A percentile compares a stretch with the other conserved stretches of the same genome.
Evolutionary conservation across 1,140 invertebrate genomes (phyloP).

Genomic region (Micrasema minimum): DNA sequence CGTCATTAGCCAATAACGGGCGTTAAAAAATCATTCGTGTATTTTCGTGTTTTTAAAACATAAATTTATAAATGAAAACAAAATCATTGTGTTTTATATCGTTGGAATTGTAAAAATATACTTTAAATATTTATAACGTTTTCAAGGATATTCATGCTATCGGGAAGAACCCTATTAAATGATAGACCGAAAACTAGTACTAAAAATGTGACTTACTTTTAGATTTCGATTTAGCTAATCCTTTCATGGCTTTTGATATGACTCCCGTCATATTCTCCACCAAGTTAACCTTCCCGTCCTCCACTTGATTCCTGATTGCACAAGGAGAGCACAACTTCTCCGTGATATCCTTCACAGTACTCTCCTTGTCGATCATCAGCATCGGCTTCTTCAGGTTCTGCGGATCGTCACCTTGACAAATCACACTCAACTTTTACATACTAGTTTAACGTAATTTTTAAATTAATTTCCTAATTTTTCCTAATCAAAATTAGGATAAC

Average conservation of each 20-base stretch:
- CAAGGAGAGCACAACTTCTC: slow-evolving; percentile 77
- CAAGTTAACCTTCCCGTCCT: slow-evolving; percentile 64
- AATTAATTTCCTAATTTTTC: too few relatives aligned
- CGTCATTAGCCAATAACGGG: too few relatives aligned
- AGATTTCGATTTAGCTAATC: slow-evolving; percentile 83
- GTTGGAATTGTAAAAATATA: too few relatives aligned
- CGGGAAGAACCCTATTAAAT: too few relatives aligned
- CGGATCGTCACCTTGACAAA: slow-evolving; percentile 43
- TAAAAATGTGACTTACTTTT: slow-evolving; percentile 62
- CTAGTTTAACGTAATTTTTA: background rate
- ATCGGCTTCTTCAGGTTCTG: slow-evolving; percentile 36
- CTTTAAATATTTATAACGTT: too few relatives aligned
- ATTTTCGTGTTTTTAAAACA: too few relatives aligned
- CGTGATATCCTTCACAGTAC: slow-evolving; percentile 85
- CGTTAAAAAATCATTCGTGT: too few relatives aligned
- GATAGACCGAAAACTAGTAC: too few relatives aligned
- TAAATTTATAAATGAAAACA: too few relatives aligned
- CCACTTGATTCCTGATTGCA: slow-evolving; percentile 62
- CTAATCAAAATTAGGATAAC: too few relatives aligned
- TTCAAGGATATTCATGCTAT: too few relatives aligned
- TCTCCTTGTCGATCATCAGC: slow-evolving; percentile 31
- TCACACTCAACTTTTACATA: background rate
- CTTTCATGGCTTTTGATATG: slow-evolving; percentile 94
- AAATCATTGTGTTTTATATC: too few relatives aligned
- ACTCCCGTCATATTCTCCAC: slow-evolving; percentile 89